These are phyloP conservation scores for Zoanthus solanderi DNA, from an alignment of 92 coral and sea anemone species.

Conservation along the genomic window DNA sequence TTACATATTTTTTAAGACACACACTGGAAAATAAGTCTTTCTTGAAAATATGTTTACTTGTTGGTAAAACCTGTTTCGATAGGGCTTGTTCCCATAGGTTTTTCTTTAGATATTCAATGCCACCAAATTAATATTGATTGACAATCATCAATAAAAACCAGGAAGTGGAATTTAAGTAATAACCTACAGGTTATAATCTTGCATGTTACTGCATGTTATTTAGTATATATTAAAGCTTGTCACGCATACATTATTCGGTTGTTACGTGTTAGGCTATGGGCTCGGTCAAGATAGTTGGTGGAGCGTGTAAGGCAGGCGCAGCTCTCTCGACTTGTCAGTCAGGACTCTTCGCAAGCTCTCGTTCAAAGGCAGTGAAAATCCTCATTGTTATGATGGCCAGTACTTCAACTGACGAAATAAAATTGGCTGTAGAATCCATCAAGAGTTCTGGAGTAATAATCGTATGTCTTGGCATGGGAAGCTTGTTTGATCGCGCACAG, in stretches of 20 bases:
- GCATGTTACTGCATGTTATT: too few species aligned
- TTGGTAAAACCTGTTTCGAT: too few species aligned
- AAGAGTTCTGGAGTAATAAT: conserved; percentile 52
- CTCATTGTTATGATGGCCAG: conserved; percentile 66
- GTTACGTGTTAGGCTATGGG: conserved; percentile 15
- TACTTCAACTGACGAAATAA: conserved; percentile 58
- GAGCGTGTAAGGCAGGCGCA: conserved; percentile 60
- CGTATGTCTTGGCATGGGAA: conserved; percentile 71
- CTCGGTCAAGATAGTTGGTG: conserved; percentile 45
- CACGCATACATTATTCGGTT: neutral
- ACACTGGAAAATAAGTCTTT: too few species aligned
- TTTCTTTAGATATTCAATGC: too few species aligned
- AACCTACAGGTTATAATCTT: too few species aligned
- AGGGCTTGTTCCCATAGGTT: too few species aligned
- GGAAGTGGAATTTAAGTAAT: too few species aligned
- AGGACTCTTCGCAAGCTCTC: conserved; percentile 63
- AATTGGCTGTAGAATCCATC: conserved; percentile 33
- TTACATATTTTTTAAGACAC: too few species aligned
- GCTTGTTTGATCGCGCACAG: conserved; percentile 64
- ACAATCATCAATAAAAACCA: too few species aligned
- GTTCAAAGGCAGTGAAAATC: conserved; percentile 52
- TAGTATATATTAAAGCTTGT: too few species aligned
- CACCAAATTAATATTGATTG: too few species aligned
- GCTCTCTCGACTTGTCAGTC: conserved; percentile 67
- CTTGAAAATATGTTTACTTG: too few species aligned